Evolutionary conservation across 2,797 vertebrate species (phyloP).

Genomic region (Xiphorhynchus erythropygius): DNA sequence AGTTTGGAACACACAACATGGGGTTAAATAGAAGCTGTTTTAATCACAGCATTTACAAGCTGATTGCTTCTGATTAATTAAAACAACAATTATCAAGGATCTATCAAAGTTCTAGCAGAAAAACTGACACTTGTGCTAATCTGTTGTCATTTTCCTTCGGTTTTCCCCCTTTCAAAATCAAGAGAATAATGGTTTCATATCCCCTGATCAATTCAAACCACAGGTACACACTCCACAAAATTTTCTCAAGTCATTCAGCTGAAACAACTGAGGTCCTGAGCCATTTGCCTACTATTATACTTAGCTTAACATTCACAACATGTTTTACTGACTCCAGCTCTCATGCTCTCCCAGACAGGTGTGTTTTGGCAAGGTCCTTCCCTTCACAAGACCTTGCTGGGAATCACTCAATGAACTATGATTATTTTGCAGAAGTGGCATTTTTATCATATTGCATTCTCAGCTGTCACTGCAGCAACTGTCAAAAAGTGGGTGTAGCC

Average conservation of each 20-base stretch:
- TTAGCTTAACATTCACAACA: background rate
- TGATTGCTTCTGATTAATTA: slow-evolving; percentile 46
- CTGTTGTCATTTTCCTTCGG: background rate
- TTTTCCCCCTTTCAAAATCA: slow-evolving; percentile 9
- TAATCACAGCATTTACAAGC: slow-evolving; percentile 36
- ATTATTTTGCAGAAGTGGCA: slow-evolving; percentile 3
- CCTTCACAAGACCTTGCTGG: background rate
- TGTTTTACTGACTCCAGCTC: background rate
- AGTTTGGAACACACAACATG: background rate
- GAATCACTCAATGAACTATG: background rate
- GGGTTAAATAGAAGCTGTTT: slow-evolving; percentile 14
- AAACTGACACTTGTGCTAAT: background rate
- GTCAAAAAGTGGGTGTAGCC: background rate
- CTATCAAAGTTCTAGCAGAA: background rate
- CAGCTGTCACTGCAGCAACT: slow-evolving; percentile 13
- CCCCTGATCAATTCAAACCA: background rate
- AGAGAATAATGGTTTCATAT: background rate
- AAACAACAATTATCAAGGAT: slow-evolving; percentile 4
- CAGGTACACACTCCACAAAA: background rate
- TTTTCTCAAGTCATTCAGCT: background rate
- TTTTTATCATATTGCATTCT: slow-evolving; percentile 34
- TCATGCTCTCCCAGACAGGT: background rate
- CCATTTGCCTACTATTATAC: background rate
- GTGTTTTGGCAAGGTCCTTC: background rate
- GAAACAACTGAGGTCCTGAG: background rate